Evolutionary conservation across 1,140 invertebrate species (phyloP), one percentile per base, ranked within the genome.

Genomic region (Aphaenogaster floridana): DNA sequence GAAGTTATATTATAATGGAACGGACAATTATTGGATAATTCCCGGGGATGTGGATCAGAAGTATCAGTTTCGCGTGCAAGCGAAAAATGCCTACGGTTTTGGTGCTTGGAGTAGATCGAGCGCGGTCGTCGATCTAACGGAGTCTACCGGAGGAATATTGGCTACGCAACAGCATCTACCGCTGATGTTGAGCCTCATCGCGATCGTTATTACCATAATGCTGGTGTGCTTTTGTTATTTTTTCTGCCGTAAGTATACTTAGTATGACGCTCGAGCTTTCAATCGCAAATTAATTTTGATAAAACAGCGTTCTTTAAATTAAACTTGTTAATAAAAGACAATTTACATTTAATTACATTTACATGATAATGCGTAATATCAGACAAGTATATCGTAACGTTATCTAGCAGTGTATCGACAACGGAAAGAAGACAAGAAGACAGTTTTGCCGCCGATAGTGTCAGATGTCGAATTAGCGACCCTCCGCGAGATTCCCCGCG

Each of bases 381-480:
- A 81, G 48, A 86, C 36, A 50, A 78, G 4, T 50, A 36, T 59
- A 52, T 59, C 13, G 34, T 81, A 79, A 69, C 69, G n/a, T 83
- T 66, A 83, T 94, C 86, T 80, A 94, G 92, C 92, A 93, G 94
- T 94, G 78, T 95, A 96, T 86, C 95, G 95, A 91, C 96, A 96
- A 76, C 93, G 95, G 79, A 96, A 96, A 89, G 96, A 96, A 86
- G 96, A 96, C 85, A 97, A 97, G 94, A 97, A 97, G 90, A 93
- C 96, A 42, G 93, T 96, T 66, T 72, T 96, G 39, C 95, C 95
- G 0, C 94, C 96, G 39, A 95, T 96, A 85, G 96, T 97, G 3
- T 96, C 97, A 0, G 98, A 98, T 91, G 97, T 98, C 8, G 98
- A 99, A 92, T 95, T 99, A n/a, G 98, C 98, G 0, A 98, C 97